Percentiles rank a stretch among this genome's conserved stretches.
These are phyloP conservation scores for Penelope pileata DNA, from an alignment of 2,113 vertebrate species.

Conservation along the genomic window DNA sequence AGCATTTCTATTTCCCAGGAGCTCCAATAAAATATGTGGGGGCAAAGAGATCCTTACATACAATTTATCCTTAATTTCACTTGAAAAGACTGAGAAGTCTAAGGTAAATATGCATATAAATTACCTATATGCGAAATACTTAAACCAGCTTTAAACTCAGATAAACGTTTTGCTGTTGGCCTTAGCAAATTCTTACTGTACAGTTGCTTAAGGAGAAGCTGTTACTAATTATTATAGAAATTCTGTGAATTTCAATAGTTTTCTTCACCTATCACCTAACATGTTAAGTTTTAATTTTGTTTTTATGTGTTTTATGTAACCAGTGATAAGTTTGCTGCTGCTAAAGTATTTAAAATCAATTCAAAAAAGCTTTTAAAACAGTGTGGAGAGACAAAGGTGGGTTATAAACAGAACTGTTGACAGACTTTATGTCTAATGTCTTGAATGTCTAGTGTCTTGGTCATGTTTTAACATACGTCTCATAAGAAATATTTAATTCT, in stretches of 20 bases:
- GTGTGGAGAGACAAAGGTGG: not conserved
- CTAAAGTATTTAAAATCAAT: constrained; percentile 72
- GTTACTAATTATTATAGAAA: too few species aligned
- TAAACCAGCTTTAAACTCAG: not conserved
- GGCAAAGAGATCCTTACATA: not conserved
- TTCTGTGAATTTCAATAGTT: constrained; percentile 11
- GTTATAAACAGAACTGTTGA: constrained; percentile 76
- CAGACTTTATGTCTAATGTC: constrained; percentile 59
- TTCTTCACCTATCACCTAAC: constrained; percentile 45
- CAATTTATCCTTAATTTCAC: not conserved
- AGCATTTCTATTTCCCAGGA: not conserved
- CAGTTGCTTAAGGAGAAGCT: not conserved
- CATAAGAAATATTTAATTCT: constrained; percentile 38
- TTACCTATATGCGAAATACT: not conserved
- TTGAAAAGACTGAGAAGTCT: not conserved
- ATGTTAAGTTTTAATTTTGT: constrained; percentile 70
- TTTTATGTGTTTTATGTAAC: constrained; percentile 55
- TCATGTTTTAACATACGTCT: constrained; percentile 41
- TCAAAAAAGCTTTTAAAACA: constrained; percentile 74
- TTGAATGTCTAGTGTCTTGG: constrained; percentile 38
- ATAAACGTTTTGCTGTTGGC: not conserved
- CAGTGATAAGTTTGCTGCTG: constrained; percentile 31
- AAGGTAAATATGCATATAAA: not conserved
- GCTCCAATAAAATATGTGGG: not conserved
- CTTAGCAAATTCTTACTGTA: not conserved